Conservation (phyloP, 2,797 vertebrate genomes). For the Sebastes diploproa region DNA sequence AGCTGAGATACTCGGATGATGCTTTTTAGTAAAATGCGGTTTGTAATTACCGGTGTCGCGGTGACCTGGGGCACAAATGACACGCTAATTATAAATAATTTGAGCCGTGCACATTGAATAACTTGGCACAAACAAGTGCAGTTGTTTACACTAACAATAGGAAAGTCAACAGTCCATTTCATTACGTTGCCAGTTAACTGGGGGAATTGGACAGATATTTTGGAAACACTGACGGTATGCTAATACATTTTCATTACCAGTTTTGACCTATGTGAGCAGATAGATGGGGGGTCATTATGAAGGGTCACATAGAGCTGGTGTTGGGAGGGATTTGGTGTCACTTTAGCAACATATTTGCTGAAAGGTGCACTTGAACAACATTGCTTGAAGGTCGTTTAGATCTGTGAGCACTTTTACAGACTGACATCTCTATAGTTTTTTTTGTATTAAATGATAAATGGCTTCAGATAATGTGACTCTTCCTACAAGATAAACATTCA, state of each 20-base stretch:
- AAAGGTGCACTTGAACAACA: neutral
- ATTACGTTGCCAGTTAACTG: constrained; percentile 1
- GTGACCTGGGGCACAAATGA: constrained; percentile 51
- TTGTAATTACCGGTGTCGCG: constrained; percentile 53
- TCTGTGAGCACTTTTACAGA: neutral
- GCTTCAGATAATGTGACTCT: neutral
- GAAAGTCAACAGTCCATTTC: constrained; percentile 33
- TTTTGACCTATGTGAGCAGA: neutral
- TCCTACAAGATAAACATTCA: neutral
- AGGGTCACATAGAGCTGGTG: neutral
- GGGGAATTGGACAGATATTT: neutral
- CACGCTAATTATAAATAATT: constrained; percentile 68
- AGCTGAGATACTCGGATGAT: neutral
- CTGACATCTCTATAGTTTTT: neutral
- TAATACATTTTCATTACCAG: constrained; percentile 19
- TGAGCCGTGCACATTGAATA: constrained; percentile 41
- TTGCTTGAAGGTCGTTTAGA: neutral
- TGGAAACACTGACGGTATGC: neutral
- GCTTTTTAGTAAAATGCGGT: constrained; percentile 40
- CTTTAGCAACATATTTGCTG: neutral
- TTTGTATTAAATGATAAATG: neutral
- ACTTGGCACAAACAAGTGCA: constrained; percentile 44
- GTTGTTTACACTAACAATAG: constrained; percentile 43
- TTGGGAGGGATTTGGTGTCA: neutral
- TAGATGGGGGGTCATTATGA: neutral